These are phyloP conservation scores for Clarias pachynema DNA, from an alignment of 2,797 vertebrate species.

Conservation along the genomic window DNA sequence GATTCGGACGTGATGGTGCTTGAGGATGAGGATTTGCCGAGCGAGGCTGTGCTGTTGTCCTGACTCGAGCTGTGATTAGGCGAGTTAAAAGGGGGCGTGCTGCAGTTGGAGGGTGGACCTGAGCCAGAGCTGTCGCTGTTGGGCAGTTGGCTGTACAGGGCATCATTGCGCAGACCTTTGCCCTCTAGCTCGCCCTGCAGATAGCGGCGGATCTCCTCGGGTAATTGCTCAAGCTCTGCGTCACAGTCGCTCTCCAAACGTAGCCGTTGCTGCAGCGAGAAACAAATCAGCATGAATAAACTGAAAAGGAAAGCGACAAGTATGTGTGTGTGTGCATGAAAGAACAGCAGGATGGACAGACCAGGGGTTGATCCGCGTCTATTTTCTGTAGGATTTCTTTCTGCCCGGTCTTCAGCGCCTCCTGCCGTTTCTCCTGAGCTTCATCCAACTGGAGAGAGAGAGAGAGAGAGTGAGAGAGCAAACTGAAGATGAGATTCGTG, in stretches of 20 bases:
- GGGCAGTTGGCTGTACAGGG: conserved; percentile 64
- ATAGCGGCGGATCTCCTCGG: conserved; percentile 77
- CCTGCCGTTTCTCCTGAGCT: conserved; percentile 81
- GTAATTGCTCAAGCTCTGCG: conserved; percentile 70
- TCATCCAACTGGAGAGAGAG: conserved; percentile 77
- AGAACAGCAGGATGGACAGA: conserved; percentile 60
- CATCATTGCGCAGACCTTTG: conserved; percentile 67
- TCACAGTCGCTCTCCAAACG: conserved; percentile 72
- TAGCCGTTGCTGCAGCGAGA: conserved; percentile 68
- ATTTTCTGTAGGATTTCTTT: conserved; percentile 79
- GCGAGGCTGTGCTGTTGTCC: conserved; percentile 69
- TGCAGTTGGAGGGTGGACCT: conserved; percentile 76
- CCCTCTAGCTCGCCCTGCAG: conserved; percentile 75
- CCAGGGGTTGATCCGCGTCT: conserved; percentile 75
- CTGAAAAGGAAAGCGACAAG: neutral
- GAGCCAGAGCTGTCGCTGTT: conserved; percentile 75
- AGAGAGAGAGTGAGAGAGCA: neutral
- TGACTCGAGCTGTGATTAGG: conserved; percentile 67
- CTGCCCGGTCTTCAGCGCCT: conserved; percentile 75
- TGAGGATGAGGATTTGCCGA: conserved; percentile 70
- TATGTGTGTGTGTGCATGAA: neutral
- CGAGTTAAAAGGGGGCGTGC: conserved; percentile 71
- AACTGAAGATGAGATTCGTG: neutral
- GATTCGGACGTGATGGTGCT: conserved; percentile 69
- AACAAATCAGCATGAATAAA: neutral